Evolutionary conservation across 2,888 invertebrate species (phyloP), one percentile per base, ranked within the genome.

Genomic region (Oscheius sp.): DNA sequence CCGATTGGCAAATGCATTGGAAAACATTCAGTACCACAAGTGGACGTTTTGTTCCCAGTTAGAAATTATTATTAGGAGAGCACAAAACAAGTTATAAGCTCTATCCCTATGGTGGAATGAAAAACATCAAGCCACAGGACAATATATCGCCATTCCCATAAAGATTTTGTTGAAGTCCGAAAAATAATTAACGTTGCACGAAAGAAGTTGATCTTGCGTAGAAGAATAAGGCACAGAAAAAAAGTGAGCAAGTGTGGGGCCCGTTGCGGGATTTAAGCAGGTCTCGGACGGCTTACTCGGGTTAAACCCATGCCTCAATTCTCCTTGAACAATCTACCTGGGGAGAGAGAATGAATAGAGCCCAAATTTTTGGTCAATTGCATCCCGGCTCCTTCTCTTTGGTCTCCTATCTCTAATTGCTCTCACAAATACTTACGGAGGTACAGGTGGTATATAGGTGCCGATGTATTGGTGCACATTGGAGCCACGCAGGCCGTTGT

Each of bases 361-460:
- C 5, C 3, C 5, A 35, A 35, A 35, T 35, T 35, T 35, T 35
- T 35, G 35, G 35, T 35, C 35, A 35, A 61, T 61, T 16, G 61
- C 21, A 41, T 41, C 27, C 27, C 27, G 35, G 7, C 21, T 55
- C 55, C 13, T 7, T 16, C 29, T 16, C 59, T 21, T n/a, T 13
- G 5, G 27, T 29, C 27, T 55, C 55, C 55, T 41, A 7, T 59
- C 21, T 59, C 59, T 35, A 41, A 41, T 61, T 43, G 61, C 61
- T 43, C 21, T n/a, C n/a, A n/a, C 43, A 35, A 71, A 9, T 35
- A 71, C 71, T 59, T 27, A 71, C 71, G 71, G 71, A 27, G 71
- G 71, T 52, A 71, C 61, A 49, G 71, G 71, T 52, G 71, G 71
- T 18, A 71, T 61, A 59, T 71, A 71, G 49, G 71, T 71, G 35